Percentiles rank a stretch among this genome's conserved stretches.
Evolutionary conservation across 2,113 vertebrate species (phyloP).

Genomic region (Amphilophus citrinellus): DNA sequence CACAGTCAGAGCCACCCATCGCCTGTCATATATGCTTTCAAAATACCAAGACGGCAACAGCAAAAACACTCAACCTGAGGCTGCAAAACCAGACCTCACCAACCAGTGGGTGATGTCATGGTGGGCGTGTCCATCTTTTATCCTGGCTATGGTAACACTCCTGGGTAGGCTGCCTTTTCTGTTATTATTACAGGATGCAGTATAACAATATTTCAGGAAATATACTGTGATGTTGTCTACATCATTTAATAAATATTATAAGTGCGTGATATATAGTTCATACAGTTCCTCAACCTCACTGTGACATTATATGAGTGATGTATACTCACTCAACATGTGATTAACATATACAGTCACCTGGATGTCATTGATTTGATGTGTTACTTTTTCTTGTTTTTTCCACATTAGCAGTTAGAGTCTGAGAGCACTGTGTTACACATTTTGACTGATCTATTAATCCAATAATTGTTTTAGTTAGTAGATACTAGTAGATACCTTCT

Average conservation of each 20-base stretch:
- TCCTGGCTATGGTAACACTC: neutral
- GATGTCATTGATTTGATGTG: neutral
- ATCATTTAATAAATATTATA: neutral
- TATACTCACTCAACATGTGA: neutral
- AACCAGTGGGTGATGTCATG: constrained; percentile 1
- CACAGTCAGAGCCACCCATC: neutral
- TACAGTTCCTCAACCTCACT: neutral
- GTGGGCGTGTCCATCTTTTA: neutral
- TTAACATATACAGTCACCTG: neutral
- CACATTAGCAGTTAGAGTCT: neutral
- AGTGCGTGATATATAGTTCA: neutral
- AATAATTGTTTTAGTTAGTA: too few species aligned
- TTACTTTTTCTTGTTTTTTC: neutral
- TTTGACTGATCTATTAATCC: too few species aligned
- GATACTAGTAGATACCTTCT: too few species aligned
- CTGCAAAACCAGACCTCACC: neutral
- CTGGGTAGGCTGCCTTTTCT: neutral
- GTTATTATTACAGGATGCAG: neutral
- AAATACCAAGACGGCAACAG: neutral
- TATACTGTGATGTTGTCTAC: neutral
- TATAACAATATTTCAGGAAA: neutral
- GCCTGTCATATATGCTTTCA: neutral
- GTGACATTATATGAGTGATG: neutral
- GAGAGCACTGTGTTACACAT: neutral
- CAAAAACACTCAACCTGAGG: neutral